Percentiles rank a stretch among this genome's conserved stretches.
phyloP scores from a whole-genome alignment of 2,113 vertebrate genomes.

The Noctilio leporinus region DNA sequence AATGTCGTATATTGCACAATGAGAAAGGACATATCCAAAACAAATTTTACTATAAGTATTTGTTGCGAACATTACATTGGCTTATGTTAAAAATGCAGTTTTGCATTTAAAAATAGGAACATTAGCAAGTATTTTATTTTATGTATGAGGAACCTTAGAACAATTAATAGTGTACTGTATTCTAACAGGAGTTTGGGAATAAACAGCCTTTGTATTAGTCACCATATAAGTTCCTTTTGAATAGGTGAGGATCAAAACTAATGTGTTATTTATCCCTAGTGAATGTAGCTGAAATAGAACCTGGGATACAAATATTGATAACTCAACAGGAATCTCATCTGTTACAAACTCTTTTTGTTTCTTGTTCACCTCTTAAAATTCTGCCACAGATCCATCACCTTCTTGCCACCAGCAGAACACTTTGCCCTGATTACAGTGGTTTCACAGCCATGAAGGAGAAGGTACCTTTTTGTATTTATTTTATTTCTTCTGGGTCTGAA shows the following conservation, averaged over 20 bases:
- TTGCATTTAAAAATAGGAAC: slow-evolving; percentile 48
- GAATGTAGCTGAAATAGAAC: slow-evolving; percentile 27
- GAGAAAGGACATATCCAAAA: slow-evolving; percentile 43
- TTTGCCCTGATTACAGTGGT: background rate
- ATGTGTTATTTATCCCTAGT: background rate
- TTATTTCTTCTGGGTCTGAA: background rate
- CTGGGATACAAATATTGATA: slow-evolving; percentile 33
- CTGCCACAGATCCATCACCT: background rate
- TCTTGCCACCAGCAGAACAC: background rate
- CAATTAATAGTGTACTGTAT: slow-evolving; percentile 40
- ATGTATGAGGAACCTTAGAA: slow-evolving; percentile 22
- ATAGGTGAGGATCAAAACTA: slow-evolving; percentile 1
- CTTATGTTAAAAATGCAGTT: slow-evolving; percentile 60
- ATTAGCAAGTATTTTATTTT: slow-evolving; percentile 47
- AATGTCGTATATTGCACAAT: background rate
- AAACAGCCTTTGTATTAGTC: background rate
- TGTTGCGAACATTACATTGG: slow-evolving; percentile 5
- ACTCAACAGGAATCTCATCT: slow-evolving; percentile 11
- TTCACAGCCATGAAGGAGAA: background rate
- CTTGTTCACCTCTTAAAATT: background rate
- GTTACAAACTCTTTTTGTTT: slow-evolving; percentile 18
- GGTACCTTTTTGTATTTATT: background rate
- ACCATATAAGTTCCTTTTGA: slow-evolving; percentile 31
- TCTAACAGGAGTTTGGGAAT: slow-evolving; percentile 21
- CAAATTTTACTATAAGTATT: slow-evolving; percentile 63